Base-by-base conservation (phyloP, 2,888 invertebrate species). In the Xylota sylvarum region DNA sequence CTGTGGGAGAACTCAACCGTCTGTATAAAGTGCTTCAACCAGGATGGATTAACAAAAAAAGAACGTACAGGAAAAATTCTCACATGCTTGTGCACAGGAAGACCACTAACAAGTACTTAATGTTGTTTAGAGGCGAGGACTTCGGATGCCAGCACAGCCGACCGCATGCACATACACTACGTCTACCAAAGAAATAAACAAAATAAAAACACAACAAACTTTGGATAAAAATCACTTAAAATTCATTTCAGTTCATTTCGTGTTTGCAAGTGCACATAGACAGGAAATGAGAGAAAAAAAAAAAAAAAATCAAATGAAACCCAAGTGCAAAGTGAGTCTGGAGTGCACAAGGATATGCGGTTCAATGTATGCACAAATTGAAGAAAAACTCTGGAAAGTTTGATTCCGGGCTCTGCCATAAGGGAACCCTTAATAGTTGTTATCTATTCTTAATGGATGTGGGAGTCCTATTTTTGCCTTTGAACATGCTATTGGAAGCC, bases 191-290 rank as follows among this genome's bases (percentile, higher is more conserved):
- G 10, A 43, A 60, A 70, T 14, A n/a, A 43, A 6, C 14, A 43
- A 76, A 27, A 30, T 65, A 65, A 52, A 50, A 43, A 55, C 62
- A 62, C 32, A 77, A 46, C 37, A 73, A 82, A 82, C 67, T 87
- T 78, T 65, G 83, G 83, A 87, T 86, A 86, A 83, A 87, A 87
- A 87, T 87, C 83, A 87, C 83, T 87, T 87, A 77, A 83, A 87
- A 87, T 87, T 87, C 78, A 87, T 87, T 87, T 56, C 82, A 83
- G 69, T 83, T 73, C 56, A 87, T 74, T 87, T 87, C 73, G 62
- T 83, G 65, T 70, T 69, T 72, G 72, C 70, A 65, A 64, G 48
- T 9, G 35, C 52, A 40, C 50, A 43, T 32, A 46, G 37, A 48
- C 52, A 10, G 76, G 58, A 72, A 60, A 60, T 48, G 35, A 14